These are phyloP conservation scores for Dynastes tityus DNA, from an alignment of 2,888 invertebrate genomes.

Conservation along the genomic window DNA sequence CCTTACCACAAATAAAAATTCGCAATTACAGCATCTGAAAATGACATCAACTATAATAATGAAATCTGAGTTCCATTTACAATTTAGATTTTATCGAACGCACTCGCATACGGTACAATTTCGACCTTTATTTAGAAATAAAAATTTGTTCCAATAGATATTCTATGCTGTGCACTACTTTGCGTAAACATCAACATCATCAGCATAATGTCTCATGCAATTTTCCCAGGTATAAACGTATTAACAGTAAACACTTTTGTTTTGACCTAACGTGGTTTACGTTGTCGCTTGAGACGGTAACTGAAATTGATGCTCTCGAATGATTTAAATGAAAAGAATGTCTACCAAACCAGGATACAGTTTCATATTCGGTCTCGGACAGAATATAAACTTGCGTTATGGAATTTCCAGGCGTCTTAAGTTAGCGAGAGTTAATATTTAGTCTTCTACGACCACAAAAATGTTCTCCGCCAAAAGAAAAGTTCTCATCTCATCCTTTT, in stretches of 20 bases:
- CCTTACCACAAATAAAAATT: too few species aligned
- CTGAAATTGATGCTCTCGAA: not conserved
- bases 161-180: not conserved
- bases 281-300: constrained; percentile 6
- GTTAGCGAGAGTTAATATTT: not conserved
- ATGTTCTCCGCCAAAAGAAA: not conserved
- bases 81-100: too few species aligned
- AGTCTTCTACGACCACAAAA: not conserved
- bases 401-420: constrained; percentile 37
- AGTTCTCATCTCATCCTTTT: too few species aligned
- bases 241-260: constrained; percentile 35
- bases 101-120: not conserved
- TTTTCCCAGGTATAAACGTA: constrained; percentile 32
- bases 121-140: not conserved
- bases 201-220: constrained; percentile 37
- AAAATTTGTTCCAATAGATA: not conserved
- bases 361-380: constrained; percentile 16
- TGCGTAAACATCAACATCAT: constrained; percentile 18
- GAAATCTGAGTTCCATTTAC: too few species aligned
- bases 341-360: constrained; percentile 30
- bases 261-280: constrained; percentile 14
- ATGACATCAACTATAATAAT: too few species aligned
- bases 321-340: constrained; percentile 47
- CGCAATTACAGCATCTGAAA: too few species aligned
- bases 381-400: constrained; percentile 30